These are phyloP conservation scores for Melipona bicolor DNA, from an alignment of 2,888 invertebrate genomes.

Conservation along the genomic window DNA sequence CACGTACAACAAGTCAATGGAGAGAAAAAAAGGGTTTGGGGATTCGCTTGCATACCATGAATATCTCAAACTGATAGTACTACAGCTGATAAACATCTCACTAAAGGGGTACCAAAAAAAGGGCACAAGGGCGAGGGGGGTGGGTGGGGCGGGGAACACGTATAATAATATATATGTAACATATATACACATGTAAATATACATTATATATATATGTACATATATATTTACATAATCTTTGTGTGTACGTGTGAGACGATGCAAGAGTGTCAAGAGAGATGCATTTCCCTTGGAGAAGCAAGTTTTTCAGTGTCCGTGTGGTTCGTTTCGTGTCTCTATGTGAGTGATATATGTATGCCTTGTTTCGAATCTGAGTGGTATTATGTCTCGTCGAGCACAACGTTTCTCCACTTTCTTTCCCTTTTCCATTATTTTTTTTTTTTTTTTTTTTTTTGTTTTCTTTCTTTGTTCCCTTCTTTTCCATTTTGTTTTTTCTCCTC, in stretches of 20 bases:
- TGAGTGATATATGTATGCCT: constrained; percentile 52
- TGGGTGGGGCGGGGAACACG: constrained; percentile 28
- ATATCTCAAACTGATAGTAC: constrained; percentile 76
- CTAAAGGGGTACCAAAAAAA: constrained; percentile 74
- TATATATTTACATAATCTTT: background rate
- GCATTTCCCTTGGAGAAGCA: constrained; percentile 63
- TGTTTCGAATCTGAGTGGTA: constrained; percentile 61
- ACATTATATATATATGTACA: background rate
- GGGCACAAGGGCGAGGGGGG: constrained; percentile 45
- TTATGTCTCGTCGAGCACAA: constrained; percentile 47
- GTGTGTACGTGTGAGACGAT: constrained; percentile 55
- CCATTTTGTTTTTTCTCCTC: background rate
- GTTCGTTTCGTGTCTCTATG: constrained; percentile 55
- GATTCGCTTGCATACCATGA: constrained; percentile 81
- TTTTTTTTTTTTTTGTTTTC: too few species aligned
- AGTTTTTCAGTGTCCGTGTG: constrained; percentile 46
- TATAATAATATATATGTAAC: background rate
- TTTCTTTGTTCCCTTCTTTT: background rate
- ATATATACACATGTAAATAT: constrained; percentile 4
- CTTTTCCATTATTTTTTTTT: background rate
- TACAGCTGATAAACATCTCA: constrained; percentile 82
- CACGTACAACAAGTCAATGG: constrained; percentile 81
- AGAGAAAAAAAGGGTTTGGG: constrained; percentile 67
- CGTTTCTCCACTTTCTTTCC: background rate
- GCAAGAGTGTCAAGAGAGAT: constrained; percentile 70